These are phyloP conservation scores for Myotis davidii DNA, from an alignment of 2,113 vertebrate genomes.

Conservation along the genomic window DNA sequence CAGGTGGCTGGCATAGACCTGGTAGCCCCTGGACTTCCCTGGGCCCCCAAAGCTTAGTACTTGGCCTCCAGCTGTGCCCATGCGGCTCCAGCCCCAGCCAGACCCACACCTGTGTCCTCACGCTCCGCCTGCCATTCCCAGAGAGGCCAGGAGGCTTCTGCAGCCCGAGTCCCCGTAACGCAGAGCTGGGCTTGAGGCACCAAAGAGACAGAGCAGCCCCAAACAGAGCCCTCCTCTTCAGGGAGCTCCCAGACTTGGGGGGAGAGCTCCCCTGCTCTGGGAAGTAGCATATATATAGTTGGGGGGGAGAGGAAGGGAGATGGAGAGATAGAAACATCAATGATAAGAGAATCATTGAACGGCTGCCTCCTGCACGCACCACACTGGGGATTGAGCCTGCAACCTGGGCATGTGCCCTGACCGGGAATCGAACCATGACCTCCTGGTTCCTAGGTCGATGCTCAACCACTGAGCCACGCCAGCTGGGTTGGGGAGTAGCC, in stretches of 20 bases:
- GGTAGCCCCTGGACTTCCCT: neutral
- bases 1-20: neutral
- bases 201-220: neutral
- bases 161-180: neutral
- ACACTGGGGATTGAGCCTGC: too few species aligned
- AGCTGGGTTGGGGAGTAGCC: too few species aligned
- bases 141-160: neutral
- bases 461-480: too few species aligned
- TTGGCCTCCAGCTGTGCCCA: neutral
- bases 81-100: neutral
- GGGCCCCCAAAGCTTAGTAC: neutral
- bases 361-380: too few species aligned
- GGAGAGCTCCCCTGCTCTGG: neutral
- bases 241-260: neutral
- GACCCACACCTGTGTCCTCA: neutral
- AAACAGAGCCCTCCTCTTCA: neutral
- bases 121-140: neutral
- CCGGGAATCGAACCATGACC: too few species aligned
- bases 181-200: neutral
- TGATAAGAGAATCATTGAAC: too few species aligned
- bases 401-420: too few species aligned
- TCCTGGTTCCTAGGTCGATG: too few species aligned
- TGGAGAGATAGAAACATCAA: too few species aligned
- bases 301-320: too few species aligned
- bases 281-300: neutral